Base-by-base conservation (phyloP, 92 coral and sea anemone species). In the Siderastrea radians region DNA sequence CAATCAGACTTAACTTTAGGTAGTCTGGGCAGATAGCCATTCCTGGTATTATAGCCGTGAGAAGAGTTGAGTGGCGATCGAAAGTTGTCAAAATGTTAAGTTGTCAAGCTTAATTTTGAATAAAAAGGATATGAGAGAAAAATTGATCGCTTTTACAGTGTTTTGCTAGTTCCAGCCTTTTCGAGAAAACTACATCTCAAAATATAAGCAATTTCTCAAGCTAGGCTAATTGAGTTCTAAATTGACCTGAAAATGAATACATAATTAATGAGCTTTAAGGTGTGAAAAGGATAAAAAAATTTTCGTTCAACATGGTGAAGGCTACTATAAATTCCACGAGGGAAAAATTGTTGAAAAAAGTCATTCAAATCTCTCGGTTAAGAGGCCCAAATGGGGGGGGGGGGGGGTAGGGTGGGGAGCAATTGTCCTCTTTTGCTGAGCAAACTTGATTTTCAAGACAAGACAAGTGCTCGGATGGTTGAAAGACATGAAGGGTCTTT, bases 201-300 rank as follows among this genome's bases (percentile, higher is more conserved):
- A 16, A 60, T 13, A 60, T 13, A 60, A 26, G 38, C 38, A 26
- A 26, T 26, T 26, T 26, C 38, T 26, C 0, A 2, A 7, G 2
- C 12, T 0, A 55, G 61, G 10, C 61, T 55, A 2, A 55, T 11
- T 55, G 2, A 11, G 10, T 7, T 11, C 12, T 6, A 26, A 43
- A 3, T 43, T 45, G 69, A 44, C 45, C 49, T 49, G 72, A 63
- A 79, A 79, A 17, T 2, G 72, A 64, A 77, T 79, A 62, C 70
- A 79, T 79, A 62, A 79, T 79, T 79, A 63, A 79, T 79, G 45
- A 49, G 12, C 3, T n/a, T 64, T 49, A 10, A 17, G 83, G 83
- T 78, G 83, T 64, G 72, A 78, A 78, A 61, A 63, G 70, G 65
- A 47, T 75, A 76, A 59, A 76, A 49, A 38, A 63, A 55, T 26